Percentiles rank a stretch among this genome's conserved stretches.
phyloP scores from a whole-genome alignment of 2,113 vertebrate genomes.

The Tychaedon coryphoeus region DNA sequence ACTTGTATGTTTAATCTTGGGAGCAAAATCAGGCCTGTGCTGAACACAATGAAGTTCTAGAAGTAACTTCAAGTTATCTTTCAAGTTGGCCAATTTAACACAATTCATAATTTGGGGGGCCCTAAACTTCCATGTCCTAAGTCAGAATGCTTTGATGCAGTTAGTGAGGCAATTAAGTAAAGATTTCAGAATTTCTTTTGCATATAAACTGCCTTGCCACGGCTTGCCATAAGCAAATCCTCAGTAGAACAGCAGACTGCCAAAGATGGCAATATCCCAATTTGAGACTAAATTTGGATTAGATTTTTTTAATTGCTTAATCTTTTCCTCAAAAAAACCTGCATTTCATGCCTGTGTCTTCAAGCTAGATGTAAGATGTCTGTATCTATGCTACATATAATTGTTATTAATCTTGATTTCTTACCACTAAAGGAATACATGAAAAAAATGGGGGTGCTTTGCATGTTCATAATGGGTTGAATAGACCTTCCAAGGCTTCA shows the following conservation, averaged over 20 bases:
- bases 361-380: neutral
- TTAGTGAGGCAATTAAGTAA: neutral
- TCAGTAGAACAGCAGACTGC: neutral
- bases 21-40: neutral
- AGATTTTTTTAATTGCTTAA: neutral
- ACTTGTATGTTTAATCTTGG: neutral
- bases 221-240: neutral
- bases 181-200: neutral
- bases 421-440: neutral
- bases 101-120: neutral
- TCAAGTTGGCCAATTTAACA: neutral
- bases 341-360: neutral
- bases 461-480: neutral
- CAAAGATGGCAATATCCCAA: neutral
- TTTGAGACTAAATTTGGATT: neutral
- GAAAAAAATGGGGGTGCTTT: neutral
- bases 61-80: neutral
- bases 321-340: neutral
- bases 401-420: neutral
- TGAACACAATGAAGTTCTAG: neutral
- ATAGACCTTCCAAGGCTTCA: neutral
- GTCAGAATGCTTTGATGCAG: neutral
- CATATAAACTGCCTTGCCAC: neutral
- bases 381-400: neutral
- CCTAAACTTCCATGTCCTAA: neutral